phyloP scores from a whole-genome alignment of 2,113 vertebrate species.

The Cryptotis parvus region DNA sequence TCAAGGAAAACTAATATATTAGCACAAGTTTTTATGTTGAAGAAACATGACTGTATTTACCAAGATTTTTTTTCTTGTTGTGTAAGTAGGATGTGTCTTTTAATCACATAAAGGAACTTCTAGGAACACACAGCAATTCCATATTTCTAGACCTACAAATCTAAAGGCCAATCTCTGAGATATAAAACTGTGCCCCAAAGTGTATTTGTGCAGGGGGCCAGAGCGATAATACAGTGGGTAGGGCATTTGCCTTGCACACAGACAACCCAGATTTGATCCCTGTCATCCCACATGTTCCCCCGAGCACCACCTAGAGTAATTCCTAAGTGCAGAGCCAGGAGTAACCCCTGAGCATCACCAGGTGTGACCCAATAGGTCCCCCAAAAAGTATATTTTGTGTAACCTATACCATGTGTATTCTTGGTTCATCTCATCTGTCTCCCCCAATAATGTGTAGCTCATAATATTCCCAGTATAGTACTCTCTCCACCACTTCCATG shows the following conservation, averaged over 20 bases:
- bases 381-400: neutral
- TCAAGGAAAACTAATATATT: conserved; percentile 46
- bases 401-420: neutral
- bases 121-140: neutral
- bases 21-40: neutral
- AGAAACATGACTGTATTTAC: neutral
- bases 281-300: too few relatives aligned
- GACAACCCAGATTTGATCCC: too few relatives aligned
- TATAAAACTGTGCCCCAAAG: neutral
- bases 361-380: too few relatives aligned
- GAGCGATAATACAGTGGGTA: too few relatives aligned
- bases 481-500: conserved; percentile 18
- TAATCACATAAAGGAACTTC: neutral
- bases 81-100: neutral
- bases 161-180: neutral
- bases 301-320: too few relatives aligned
- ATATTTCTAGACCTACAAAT: neutral
- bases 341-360: too few relatives aligned
- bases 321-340: too few relatives aligned
- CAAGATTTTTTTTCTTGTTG: neutral
- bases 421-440: neutral
- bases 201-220: too few relatives aligned
- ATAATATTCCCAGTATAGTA: conserved; percentile 31
- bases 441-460: neutral
- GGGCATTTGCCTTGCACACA: too few relatives aligned